Percentiles rank a stretch among this genome's conserved stretches.
Evolutionary conservation across 2,888 invertebrate genomes (phyloP).

Genomic region (Pyrrhia umbra): DNA sequence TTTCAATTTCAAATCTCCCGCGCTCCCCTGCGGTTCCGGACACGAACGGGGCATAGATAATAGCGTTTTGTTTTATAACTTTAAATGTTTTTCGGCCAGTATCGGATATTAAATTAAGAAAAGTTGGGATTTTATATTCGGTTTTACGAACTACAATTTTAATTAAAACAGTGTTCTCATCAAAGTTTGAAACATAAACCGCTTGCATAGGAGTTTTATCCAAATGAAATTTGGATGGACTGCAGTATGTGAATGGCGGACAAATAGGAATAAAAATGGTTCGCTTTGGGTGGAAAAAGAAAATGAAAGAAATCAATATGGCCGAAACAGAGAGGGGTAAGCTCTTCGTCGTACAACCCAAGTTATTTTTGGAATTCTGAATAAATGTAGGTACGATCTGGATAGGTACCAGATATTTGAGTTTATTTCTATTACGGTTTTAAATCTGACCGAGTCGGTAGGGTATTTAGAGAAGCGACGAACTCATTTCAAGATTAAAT

Average conservation of each 20-base stretch:
- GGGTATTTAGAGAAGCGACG: too few species aligned
- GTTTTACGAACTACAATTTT: conserved; percentile 63
- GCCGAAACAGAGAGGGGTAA: conserved; percentile 75
- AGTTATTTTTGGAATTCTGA: conserved; percentile 37
- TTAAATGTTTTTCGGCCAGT: conserved; percentile 58
- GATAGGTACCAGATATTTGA: too few species aligned
- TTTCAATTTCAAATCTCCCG: conserved; percentile 91
- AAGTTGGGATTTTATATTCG: conserved; percentile 34
- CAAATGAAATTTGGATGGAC: conserved; percentile 82
- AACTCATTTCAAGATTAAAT: too few species aligned
- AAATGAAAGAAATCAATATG: conserved; percentile 84
- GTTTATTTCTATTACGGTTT: too few species aligned
- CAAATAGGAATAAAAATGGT: conserved; percentile 81
- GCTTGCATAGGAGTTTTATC: conserved; percentile 75
- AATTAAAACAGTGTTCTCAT: conserved; percentile 74
- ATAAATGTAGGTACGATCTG: too few species aligned
- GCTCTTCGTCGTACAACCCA: conserved; percentile 51
- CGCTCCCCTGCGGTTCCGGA: conserved; percentile 87
- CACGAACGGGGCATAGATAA: conserved; percentile 86
- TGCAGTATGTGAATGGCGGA: conserved; percentile 74
- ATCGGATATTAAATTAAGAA: conserved; percentile 53
- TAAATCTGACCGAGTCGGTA: too few species aligned
- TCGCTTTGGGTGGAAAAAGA: conserved; percentile 79
- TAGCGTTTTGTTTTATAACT: conserved; percentile 82
- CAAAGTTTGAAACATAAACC: conserved; percentile 74